Evolutionary conservation across 2,113 vertebrate species (phyloP), one percentile per base, ranked within the genome.

Genomic region (Marcusenius ussheri): DNA sequence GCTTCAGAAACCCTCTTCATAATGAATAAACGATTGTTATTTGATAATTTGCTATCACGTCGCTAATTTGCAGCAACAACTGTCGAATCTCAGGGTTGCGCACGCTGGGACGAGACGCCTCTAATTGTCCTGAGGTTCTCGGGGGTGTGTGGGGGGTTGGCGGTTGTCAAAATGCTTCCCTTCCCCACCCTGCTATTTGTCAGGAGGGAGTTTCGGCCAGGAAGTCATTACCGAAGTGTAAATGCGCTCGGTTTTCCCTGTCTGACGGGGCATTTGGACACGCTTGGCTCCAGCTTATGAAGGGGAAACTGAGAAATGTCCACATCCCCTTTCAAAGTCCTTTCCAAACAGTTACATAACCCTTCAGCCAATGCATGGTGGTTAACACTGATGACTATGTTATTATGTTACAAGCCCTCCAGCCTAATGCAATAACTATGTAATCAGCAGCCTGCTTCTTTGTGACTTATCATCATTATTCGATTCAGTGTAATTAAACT

Each of bases 161-260:
- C 56, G 66, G 74, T 9, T 62, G 51, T 58, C 35, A 56, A 15
- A 31, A n/a, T 45, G 70, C 70, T 24, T 89, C 88, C 19, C 89
- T 90, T 90, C 90, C 89, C 88, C 90, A 90, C 86, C 19, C 84
- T 89, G 91, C 86, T 91, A 90, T 94, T 93, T 93, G 88, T 91
- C 91, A 93, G 93, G 93, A 42, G 47, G 84, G 50, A 92, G 93
- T 92, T 92, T 89, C 93, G 92, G 90, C 8, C 93, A 95, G 93
- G 94, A 95, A 96, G 94, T 90, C 92, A 96, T 96, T 95, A 95
- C 91, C 91, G 91, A 93, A 93, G 94, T 92, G 93, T 94, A 94
- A 95, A 95, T 91, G 93, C 93, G 93, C 91, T 93, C 93, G 3
- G 24, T 74, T 45, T 51, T 53, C n/a, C 93, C 93, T 92, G 93